Evolutionary conservation across 2,113 vertebrate species (phyloP), one percentile per base, ranked within the genome.

Genomic region (Cryptotis parvus): DNA sequence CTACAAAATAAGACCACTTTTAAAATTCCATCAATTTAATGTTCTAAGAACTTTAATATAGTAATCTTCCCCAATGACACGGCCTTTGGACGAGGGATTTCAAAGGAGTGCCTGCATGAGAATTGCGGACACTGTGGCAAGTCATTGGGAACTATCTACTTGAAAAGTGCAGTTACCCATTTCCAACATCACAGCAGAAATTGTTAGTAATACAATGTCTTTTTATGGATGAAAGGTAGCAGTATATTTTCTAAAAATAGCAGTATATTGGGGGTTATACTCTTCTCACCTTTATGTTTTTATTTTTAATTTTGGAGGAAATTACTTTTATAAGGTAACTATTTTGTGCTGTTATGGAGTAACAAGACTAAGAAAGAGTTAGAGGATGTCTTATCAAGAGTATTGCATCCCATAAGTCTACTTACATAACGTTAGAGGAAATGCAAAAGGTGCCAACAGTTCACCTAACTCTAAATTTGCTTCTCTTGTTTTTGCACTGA

Each of bases 51-150:
- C 26, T 70, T 87, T 74, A 66, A 77, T 84, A 55, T 65, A 68
- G 77, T 83, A 82, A 79, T 90, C 52, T 75, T 91, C 41, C 14
- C 61, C 91, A 86, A 63, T 31, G 35, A 33, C 29, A 22, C 61
- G n/a, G 4, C 31, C 81, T 93, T 89, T 84, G 83, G 93, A 80
- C n/a, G 76, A 87, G 7, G 61, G 8, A 72, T 75, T 84, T 89
- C n/a, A 72, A 91, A 77, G 31, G 52, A 76, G 22, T 73, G 16
- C 79, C 37, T 27, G 65, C 35, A 27, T 43, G 43, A 75, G 49
- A 83, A 75, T 83, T 77, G 31, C 12, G 84, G 70, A 76, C 52
- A 4, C n/a, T 39, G 43, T 29, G 69, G 14, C 69, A 91, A 72
- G 2, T 69, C 33, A 26, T 31, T 9, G 4, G 91, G 58, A 31